Percentiles rank a stretch among this genome's conserved stretches.
Conservation (phyloP, 2,113 vertebrate species). For the Candoia aspera region DNA sequence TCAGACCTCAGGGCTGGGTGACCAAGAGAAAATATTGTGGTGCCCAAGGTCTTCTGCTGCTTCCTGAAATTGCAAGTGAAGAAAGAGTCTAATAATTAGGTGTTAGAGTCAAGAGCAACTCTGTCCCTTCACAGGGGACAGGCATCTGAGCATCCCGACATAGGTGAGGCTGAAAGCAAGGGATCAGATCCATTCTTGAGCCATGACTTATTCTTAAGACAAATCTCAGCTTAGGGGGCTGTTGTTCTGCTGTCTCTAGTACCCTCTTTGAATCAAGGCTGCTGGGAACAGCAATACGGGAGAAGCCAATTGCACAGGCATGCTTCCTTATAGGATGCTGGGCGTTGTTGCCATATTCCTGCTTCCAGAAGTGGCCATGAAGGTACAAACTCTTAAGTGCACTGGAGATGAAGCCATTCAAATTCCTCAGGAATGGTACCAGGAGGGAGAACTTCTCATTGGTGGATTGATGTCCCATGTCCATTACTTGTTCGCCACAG, state of each 20-base stretch:
- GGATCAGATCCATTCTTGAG: not conserved
- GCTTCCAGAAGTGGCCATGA: not conserved
- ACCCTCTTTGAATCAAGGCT: not conserved
- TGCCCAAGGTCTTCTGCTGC: fast-evolving
- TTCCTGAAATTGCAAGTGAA: not conserved
- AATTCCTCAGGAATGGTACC: not conserved
- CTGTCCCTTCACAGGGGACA: not conserved
- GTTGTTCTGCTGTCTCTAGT: not conserved
- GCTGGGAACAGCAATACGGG: not conserved
- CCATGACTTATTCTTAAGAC: not conserved
- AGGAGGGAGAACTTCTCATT: not conserved
- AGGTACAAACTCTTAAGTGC: not conserved
- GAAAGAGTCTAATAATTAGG: not conserved
- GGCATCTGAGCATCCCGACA: not conserved
- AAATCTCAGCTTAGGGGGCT: not conserved
- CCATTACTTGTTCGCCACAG: not conserved
- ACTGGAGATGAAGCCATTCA: not conserved
- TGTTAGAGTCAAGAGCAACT: not conserved
- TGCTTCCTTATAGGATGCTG: not conserved
- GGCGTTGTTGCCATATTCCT: not conserved
- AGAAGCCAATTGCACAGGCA: not conserved
- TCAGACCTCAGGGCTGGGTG: not conserved
- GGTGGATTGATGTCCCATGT: not conserved
- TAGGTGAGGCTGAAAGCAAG: not conserved
- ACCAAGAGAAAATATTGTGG: too few relatives aligned